Evolutionary conservation across 2,113 vertebrate species (phyloP).

Genomic region (Pomatostomus ruficeps): DNA sequence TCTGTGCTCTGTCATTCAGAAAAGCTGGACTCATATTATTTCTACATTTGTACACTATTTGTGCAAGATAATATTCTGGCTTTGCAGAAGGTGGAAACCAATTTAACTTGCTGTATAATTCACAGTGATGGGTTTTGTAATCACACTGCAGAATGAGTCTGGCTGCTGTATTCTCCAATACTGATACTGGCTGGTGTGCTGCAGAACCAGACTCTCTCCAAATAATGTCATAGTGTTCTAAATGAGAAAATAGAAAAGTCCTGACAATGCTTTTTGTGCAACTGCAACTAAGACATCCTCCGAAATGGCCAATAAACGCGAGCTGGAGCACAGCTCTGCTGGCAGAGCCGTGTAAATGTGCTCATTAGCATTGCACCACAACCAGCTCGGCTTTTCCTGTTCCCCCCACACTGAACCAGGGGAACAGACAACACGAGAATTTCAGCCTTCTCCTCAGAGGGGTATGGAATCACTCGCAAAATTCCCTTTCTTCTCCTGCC

Average conservation of each 20-base stretch:
- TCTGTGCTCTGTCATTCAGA: background rate
- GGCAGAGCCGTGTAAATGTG: background rate
- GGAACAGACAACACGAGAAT: background rate
- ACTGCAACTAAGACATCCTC: conserved; percentile 50
- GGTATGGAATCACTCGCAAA: background rate
- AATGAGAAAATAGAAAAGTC: conserved; percentile 49
- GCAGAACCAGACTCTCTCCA: background rate
- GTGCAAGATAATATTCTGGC: conserved; percentile 40
- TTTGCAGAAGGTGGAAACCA: conserved; percentile 49
- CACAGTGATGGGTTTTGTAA: conserved; percentile 64
- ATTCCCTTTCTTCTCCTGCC: background rate
- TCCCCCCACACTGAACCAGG: background rate
- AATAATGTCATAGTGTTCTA: conserved; percentile 34
- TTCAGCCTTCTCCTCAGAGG: background rate
- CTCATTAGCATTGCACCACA: conserved; percentile 22
- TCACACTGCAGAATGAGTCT: conserved; percentile 46
- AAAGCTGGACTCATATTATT: conserved; percentile 36
- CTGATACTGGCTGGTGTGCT: conserved; percentile 26
- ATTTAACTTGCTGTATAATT: conserved; percentile 57
- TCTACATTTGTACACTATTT: conserved; percentile 64
- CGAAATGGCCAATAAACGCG: conserved; percentile 19
- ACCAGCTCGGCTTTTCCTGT: background rate
- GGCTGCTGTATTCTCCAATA: conserved; percentile 41
- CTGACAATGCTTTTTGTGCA: conserved; percentile 42
- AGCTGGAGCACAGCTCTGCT: background rate